A percentile compares a stretch with the other conserved stretches of the same genome.
Conservation (phyloP, 2,113 vertebrate species). For the Gavialis gangeticus region DNA sequence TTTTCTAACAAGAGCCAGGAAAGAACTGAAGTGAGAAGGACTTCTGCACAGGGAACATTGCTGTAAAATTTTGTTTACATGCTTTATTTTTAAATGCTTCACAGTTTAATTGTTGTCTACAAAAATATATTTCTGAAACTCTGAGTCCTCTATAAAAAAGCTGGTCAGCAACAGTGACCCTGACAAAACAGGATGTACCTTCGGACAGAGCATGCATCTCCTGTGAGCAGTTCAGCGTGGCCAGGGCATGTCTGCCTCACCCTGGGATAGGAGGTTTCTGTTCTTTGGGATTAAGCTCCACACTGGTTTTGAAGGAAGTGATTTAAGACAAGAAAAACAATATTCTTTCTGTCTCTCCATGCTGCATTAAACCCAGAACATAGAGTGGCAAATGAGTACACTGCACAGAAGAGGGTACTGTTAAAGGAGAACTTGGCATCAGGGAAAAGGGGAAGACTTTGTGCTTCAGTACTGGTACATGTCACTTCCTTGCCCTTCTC, state of each 20-base stretch:
- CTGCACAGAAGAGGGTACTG: not conserved
- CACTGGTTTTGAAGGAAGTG: conserved; percentile 51
- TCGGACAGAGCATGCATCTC: conserved; percentile 70
- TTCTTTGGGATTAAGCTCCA: conserved; percentile 77
- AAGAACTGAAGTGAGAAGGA: conserved; percentile 70
- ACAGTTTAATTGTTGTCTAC: conserved; percentile 82
- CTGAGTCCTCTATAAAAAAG: conserved; percentile 82
- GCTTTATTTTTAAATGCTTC: conserved; percentile 80
- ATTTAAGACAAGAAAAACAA: not conserved
- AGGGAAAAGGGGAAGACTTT: not conserved
- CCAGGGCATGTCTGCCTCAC: conserved; percentile 60
- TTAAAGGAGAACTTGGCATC: conserved; percentile 27
- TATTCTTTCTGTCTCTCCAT: conserved; percentile 23
- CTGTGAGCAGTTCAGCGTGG: conserved; percentile 58
- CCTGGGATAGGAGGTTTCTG: conserved; percentile 57
- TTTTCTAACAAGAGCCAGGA: conserved; percentile 65
- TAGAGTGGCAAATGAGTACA: conserved; percentile 17
- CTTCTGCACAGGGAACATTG: conserved; percentile 72
- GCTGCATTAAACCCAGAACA: conserved; percentile 25
- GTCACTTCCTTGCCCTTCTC: not conserved
- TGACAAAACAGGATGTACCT: conserved; percentile 79
- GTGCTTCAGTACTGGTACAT: not conserved
- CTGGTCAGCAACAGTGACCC: conserved; percentile 81
- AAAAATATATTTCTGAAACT: conserved; percentile 85
- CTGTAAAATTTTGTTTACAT: conserved; percentile 73